Percentiles rank a stretch among this genome's conserved stretches.
Evolutionary conservation across 1,140 invertebrate species (phyloP).

Genomic region (Meloidogyne floridensis): DNA sequence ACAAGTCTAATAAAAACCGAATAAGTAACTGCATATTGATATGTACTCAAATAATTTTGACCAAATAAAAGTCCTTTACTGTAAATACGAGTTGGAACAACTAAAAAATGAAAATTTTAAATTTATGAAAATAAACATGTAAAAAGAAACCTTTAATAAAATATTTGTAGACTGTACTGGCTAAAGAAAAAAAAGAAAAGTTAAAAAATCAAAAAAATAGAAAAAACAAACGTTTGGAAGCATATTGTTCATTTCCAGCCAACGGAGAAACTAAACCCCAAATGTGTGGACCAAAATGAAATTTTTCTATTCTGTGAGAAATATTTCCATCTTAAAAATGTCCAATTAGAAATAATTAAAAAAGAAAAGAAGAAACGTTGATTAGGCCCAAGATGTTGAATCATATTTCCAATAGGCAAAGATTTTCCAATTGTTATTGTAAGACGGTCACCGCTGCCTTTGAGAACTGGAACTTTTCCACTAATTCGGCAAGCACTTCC

Average conservation of each 20-base stretch:
- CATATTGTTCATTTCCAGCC: constrained; percentile 59
- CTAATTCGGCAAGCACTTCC: constrained; percentile 59
- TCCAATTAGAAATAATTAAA: not conserved
- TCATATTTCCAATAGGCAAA: constrained; percentile 42
- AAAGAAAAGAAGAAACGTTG: constrained; percentile 8
- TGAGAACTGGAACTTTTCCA: constrained; percentile 55
- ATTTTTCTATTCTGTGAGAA: constrained; percentile 63
- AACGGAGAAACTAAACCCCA: constrained; percentile 61
- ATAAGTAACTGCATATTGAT: constrained; percentile 64
- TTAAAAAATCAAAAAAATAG: constrained; percentile 24
- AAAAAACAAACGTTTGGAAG: constrained; percentile 42
- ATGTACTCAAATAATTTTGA: constrained; percentile 42
- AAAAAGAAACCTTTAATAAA: constrained; percentile 44
- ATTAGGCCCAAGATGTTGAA: constrained; percentile 45
- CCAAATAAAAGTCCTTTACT: constrained; percentile 36
- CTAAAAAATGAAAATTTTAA: not conserved
- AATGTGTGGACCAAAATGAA: constrained; percentile 61
- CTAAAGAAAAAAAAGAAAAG: constrained; percentile 45
- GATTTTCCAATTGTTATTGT: constrained; percentile 55
- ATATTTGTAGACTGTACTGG: constrained; percentile 47
- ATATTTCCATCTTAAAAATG: constrained; percentile 52
- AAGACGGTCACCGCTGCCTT: constrained; percentile 56
- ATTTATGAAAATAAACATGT: not conserved
- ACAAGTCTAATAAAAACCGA: constrained; percentile 14
- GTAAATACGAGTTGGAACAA: constrained; percentile 60